Evolutionary conservation across 2,888 invertebrate genomes (phyloP).

Genomic region (Neoitamus cyanurus): DNA sequence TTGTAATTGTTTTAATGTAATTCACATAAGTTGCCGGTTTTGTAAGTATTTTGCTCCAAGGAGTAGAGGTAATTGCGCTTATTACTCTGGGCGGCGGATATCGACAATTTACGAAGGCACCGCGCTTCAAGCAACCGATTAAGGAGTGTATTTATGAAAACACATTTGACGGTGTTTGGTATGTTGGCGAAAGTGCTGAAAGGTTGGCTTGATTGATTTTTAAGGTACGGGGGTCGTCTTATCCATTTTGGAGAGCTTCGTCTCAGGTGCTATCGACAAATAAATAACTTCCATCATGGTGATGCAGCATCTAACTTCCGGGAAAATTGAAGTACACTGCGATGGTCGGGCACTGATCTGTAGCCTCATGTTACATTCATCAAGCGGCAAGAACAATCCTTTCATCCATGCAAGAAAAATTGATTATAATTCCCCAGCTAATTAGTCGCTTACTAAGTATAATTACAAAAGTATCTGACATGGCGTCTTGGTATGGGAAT

Average conservation of each 20-base stretch:
- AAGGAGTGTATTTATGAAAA: not conserved
- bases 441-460: not conserved
- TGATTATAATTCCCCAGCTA: not conserved
- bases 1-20: not conserved
- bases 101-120: not conserved
- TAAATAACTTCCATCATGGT: not conserved
- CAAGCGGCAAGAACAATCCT: not conserved
- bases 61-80: not conserved
- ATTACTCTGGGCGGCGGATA: not conserved
- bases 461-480: not conserved
- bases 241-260: too few species aligned
- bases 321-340: not conserved
- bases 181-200: not conserved
- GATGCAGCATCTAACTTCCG: not conserved
- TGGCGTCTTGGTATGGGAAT: not conserved
- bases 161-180: not conserved
- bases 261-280: not conserved
- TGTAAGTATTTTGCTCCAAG: not conserved
- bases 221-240: not conserved
- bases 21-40: not conserved
- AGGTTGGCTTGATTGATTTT: not conserved
- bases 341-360: not conserved
- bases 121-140: not conserved
- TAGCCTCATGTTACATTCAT: not conserved
- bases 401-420: not conserved